Conservation (phyloP, 2,888 invertebrate genomes). For the Eugnorisma glareosa region DNA sequence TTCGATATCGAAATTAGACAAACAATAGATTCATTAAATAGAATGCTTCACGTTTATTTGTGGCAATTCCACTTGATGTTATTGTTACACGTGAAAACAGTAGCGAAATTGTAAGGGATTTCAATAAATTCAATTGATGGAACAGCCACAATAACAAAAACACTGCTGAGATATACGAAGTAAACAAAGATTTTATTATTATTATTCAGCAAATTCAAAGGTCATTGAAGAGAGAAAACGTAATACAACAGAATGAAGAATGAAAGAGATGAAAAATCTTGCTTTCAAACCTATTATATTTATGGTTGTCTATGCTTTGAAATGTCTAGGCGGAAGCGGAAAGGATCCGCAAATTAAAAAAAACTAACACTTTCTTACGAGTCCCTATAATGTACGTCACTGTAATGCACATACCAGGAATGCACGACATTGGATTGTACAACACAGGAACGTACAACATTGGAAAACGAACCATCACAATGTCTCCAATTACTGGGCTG, state of each 20-base stretch:
- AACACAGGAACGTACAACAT: too few relatives aligned
- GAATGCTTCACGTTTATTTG: constrained; percentile 38
- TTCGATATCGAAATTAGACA: constrained; percentile 81
- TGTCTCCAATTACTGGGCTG: too few relatives aligned
- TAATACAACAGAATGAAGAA: constrained; percentile 49
- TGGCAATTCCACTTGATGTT: constrained; percentile 39
- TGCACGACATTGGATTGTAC: too few relatives aligned
- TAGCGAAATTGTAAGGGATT: constrained; percentile 39
- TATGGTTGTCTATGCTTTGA: too few relatives aligned
- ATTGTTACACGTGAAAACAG: constrained; percentile 32
- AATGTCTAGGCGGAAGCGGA: constrained; percentile 71
- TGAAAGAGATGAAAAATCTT: constrained; percentile 72
- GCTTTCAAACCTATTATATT: too few relatives aligned
- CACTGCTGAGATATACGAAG: constrained; percentile 85
- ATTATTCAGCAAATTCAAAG: constrained; percentile 88
- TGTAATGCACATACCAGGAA: too few relatives aligned
- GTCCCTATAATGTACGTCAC: too few relatives aligned
- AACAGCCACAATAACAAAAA: constrained; percentile 87
- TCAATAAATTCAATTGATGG: constrained; percentile 55
- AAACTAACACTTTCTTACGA: too few relatives aligned
- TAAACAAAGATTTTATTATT: constrained; percentile 90
- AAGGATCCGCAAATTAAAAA: too few relatives aligned
- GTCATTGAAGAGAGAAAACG: constrained; percentile 82
- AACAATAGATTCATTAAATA: constrained; percentile 65
- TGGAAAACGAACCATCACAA: too few relatives aligned